These are phyloP conservation scores for Progne subis DNA, from an alignment of 2,113 vertebrate genomes.

Conservation along the genomic window DNA sequence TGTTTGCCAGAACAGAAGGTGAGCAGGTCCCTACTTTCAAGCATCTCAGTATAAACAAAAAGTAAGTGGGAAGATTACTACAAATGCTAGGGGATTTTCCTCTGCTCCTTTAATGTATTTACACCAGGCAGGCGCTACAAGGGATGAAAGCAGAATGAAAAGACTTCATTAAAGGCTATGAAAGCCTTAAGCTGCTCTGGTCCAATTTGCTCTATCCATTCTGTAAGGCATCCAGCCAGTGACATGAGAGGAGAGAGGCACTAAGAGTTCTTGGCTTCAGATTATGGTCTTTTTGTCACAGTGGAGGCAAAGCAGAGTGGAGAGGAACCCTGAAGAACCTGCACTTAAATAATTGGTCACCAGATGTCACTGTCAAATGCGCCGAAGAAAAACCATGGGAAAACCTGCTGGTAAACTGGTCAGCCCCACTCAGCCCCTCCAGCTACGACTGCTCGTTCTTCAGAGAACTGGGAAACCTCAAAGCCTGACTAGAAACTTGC, in stretches of 20 bases:
- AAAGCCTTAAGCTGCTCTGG: background rate
- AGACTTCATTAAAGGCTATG: background rate
- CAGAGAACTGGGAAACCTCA: background rate
- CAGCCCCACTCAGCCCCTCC: background rate
- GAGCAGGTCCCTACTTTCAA: background rate
- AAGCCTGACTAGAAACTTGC: background rate
- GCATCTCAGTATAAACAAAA: background rate
- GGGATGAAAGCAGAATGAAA: background rate
- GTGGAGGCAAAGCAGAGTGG: rapidly evolving
- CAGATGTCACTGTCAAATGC: constrained; percentile 47
- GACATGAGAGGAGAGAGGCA: background rate
- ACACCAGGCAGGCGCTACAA: background rate
- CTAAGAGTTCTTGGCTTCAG: background rate
- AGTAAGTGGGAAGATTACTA: background rate
- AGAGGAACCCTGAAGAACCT: background rate
- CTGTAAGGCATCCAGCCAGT: background rate
- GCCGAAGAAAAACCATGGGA: background rate
- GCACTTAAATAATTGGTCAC: background rate
- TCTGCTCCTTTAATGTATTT: background rate
- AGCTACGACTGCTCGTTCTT: rapidly evolving
- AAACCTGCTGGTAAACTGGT: background rate
- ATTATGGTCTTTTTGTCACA: background rate
- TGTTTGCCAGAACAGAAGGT: background rate
- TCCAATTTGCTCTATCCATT: background rate
- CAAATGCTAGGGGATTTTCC: background rate